These are phyloP conservation scores for Beaufortia kweichowensis DNA, from an alignment of 2,113 vertebrate genomes.

Conservation along the genomic window DNA sequence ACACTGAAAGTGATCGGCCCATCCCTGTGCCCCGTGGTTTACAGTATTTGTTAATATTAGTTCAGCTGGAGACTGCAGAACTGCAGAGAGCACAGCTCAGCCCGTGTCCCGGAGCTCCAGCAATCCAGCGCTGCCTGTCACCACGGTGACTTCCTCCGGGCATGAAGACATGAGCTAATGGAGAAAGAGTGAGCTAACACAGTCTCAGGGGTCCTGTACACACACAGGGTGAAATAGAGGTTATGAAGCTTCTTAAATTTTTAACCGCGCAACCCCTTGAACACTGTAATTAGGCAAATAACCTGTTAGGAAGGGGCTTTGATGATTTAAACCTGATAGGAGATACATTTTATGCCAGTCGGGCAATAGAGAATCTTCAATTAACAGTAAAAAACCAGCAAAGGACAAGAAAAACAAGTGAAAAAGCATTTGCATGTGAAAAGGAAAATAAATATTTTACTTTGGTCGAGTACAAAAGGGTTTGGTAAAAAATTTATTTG, in stretches of 20 bases:
- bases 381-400: constrained; percentile 71
- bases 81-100: constrained; percentile 37
- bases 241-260: constrained; percentile 89
- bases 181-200: constrained; percentile 70
- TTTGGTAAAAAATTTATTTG: constrained; percentile 81
- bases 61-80: constrained; percentile 35
- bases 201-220: constrained; percentile 80
- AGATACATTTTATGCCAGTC: constrained; percentile 88
- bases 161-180: constrained; percentile 85
- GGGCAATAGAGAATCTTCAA: constrained; percentile 77
- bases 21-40: constrained; percentile 27
- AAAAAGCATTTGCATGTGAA: constrained; percentile 70
- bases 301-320: constrained; percentile 91
- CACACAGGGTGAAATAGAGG: constrained; percentile 90
- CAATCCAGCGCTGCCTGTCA: constrained; percentile 68
- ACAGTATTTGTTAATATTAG: constrained; percentile 40
- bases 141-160: constrained; percentile 81
- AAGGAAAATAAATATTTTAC: constrained; percentile 81
- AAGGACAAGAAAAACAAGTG: constrained; percentile 8
- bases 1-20: neutral
- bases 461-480: constrained; percentile 77
- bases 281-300: constrained; percentile 97
- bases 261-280: constrained; percentile 88
- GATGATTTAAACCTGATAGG: constrained; percentile 84
- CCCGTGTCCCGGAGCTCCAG: constrained; percentile 26